phyloP scores from a whole-genome alignment of 2,113 vertebrate genomes.

The Psettodes erumei region DNA sequence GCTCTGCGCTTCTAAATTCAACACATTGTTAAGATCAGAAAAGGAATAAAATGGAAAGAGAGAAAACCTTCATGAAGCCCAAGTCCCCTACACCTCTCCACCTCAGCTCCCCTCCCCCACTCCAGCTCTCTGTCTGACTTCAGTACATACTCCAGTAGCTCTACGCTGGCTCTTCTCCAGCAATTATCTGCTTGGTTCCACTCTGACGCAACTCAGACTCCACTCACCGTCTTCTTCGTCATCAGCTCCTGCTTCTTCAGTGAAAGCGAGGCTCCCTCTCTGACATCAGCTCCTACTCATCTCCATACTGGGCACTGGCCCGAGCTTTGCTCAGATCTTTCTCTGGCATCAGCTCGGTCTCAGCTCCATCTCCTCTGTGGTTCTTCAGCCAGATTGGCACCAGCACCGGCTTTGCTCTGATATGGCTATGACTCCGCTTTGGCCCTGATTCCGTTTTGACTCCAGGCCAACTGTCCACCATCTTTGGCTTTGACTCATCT shows the following conservation, averaged over 20 bases:
- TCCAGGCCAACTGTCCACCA: constrained; percentile 49
- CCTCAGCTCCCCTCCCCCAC: constrained; percentile 51
- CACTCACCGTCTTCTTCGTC: constrained; percentile 70
- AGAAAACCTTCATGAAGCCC: constrained; percentile 33
- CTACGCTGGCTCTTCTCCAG: constrained; percentile 67
- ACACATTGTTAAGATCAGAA: constrained; percentile 37
- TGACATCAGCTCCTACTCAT: constrained; percentile 72
- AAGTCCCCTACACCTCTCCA: constrained; percentile 36
- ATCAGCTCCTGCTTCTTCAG: constrained; percentile 65
- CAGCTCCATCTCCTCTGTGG: constrained; percentile 42
- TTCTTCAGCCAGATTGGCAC: constrained; percentile 49
- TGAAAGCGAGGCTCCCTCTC: constrained; percentile 62
- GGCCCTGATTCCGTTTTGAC: constrained; percentile 33
- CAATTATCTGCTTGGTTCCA: constrained; percentile 77
- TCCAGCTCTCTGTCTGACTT: constrained; percentile 54
- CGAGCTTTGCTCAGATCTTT: constrained; percentile 46
- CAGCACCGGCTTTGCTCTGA: constrained; percentile 36
- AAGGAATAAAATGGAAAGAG: constrained; percentile 28
- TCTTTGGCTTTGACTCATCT: constrained; percentile 52
- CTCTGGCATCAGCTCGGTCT: constrained; percentile 48
- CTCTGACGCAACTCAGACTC: constrained; percentile 76
- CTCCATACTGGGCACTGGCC: constrained; percentile 54
- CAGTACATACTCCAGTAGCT: constrained; percentile 64
- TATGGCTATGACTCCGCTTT: constrained; percentile 52
- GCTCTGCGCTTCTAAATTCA: constrained; percentile 28